These are phyloP conservation scores for Pyrrhosoma nymphula DNA, from an alignment of 2,888 invertebrate species.

Conservation along the genomic window DNA sequence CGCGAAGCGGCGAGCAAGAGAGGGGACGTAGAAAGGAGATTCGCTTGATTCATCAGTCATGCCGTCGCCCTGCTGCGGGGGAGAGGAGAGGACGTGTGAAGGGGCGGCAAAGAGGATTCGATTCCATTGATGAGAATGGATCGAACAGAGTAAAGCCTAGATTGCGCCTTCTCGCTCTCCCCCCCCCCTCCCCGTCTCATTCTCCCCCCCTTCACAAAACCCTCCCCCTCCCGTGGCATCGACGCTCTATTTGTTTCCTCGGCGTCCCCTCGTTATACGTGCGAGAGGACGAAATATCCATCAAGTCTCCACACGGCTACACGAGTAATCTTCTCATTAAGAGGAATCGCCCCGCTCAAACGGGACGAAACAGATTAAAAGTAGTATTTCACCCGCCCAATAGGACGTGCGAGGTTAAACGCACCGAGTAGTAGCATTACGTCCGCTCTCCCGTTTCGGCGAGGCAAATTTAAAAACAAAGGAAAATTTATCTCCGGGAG, in stretches of 20 bases:
- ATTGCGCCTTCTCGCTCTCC: not conserved
- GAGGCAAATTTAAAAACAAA: not conserved
- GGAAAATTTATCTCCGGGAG: not conserved
- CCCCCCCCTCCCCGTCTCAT: not conserved
- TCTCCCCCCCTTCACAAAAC: not conserved
- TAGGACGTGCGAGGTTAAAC: not conserved
- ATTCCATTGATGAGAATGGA: slow-evolving; percentile 45
- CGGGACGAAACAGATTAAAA: not conserved
- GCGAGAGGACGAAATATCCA: not conserved
- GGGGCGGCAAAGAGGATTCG: slow-evolving; percentile 30
- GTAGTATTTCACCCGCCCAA: not conserved
- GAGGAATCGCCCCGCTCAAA: not conserved
- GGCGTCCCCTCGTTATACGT: not conserved
- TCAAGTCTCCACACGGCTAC: slow-evolving; percentile 3
- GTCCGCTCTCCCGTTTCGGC: not conserved
- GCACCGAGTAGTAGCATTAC: not conserved
- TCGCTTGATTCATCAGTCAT: not conserved
- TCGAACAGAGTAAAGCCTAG: not conserved
- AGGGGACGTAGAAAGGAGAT: not conserved
- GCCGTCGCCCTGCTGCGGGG: not conserved
- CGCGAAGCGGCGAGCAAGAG: not conserved
- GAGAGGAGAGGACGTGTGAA: not conserved
- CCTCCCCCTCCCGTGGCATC: not conserved
- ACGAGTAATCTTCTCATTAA: slow-evolving; percentile 5
- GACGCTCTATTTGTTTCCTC: not conserved